Conservation (phyloP, 2,113 vertebrate genomes). For the Hyaena hyaena region DNA sequence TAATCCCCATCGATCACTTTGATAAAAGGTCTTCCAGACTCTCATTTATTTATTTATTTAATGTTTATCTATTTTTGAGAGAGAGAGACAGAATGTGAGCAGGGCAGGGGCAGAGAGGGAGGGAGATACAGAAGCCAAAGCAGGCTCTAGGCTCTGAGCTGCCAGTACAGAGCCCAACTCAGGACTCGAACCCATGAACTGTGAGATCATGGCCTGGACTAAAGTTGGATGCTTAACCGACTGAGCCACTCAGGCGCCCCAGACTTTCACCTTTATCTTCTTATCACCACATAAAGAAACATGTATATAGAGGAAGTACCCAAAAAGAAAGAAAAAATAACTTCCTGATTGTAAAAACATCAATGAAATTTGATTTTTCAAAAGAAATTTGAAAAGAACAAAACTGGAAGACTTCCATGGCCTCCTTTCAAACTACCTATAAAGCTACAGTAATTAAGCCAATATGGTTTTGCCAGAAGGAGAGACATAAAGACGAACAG, state of each 20-base stretch:
- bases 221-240: too few species aligned
- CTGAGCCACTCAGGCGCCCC: too few species aligned
- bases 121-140: too few species aligned
- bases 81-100: too few species aligned
- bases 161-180: too few species aligned
- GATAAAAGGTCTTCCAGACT: neutral
- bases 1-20: neutral
- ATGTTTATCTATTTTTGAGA: too few species aligned
- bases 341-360: neutral
- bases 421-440: neutral
- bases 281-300: neutral
- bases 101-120: too few species aligned
- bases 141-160: too few species aligned
- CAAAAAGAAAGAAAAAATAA: neutral
- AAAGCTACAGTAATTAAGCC: neutral
- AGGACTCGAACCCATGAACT: too few species aligned
- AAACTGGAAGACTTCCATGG: neutral
- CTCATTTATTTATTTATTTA: neutral
- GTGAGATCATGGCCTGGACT: too few species aligned
- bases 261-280: neutral
- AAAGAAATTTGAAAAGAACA: constrained; percentile 25
- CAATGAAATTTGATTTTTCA: neutral
- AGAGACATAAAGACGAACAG: neutral
- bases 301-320: neutral
- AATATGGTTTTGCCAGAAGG: neutral